phyloP scores from a whole-genome alignment of 2,113 vertebrate genomes.

The Entosphenus tridentatus region DNA sequence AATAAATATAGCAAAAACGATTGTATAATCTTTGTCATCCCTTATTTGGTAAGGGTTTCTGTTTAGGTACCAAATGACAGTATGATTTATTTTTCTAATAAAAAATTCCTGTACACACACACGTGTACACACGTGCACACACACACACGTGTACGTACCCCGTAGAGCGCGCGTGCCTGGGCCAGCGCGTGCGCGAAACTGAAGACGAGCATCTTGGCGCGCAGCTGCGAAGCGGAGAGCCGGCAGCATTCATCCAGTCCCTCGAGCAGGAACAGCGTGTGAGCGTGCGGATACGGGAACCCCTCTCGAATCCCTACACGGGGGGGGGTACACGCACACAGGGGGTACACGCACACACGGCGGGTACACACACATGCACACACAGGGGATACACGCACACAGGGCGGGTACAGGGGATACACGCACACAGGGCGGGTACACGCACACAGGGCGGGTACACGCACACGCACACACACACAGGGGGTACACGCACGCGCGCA shows the following conservation, averaged over 20 bases:
- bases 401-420: not conserved
- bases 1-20: too few species aligned
- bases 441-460: too few species aligned
- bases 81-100: too few species aligned
- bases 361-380: too few species aligned
- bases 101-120: not conserved
- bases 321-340: not conserved
- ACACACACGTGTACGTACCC: conserved; percentile 24
- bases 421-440: not conserved
- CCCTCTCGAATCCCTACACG: conserved; percentile 35
- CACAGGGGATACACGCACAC: too few species aligned
- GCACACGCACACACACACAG: not conserved
- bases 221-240: conserved; percentile 35
- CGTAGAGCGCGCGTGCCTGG: conserved; percentile 30
- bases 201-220: conserved; percentile 58
- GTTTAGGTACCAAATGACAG: too few species aligned
- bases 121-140: not conserved
- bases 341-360: not conserved
- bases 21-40: too few species aligned
- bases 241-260: conserved; percentile 14
- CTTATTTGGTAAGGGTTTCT: too few species aligned
- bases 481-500: not conserved
- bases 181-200: conserved; percentile 46
- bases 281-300: conserved; percentile 41
- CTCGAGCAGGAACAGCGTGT: conserved; percentile 45